These are phyloP conservation scores for Lasiurus cinereus DNA, from an alignment of 2,113 vertebrate genomes.

Conservation along the genomic window DNA sequence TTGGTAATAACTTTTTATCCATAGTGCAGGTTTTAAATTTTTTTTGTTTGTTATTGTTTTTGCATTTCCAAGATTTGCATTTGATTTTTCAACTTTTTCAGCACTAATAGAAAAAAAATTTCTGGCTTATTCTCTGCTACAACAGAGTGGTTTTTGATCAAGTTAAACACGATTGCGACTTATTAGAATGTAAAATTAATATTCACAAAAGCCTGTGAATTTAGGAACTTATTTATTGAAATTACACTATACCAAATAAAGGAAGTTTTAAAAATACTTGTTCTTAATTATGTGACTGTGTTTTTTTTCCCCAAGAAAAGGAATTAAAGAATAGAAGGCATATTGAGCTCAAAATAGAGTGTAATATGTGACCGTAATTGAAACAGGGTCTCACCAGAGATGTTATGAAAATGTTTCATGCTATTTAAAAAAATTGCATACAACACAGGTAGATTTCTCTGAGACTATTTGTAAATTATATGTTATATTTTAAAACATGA, in stretches of 20 bases:
- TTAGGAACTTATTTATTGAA: slow-evolving; percentile 59
- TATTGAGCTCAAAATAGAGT: slow-evolving; percentile 49
- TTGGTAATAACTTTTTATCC: neutral
- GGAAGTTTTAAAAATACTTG: neutral
- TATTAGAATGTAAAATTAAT: slow-evolving; percentile 58
- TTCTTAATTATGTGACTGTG: slow-evolving; percentile 33
- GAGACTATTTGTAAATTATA: slow-evolving; percentile 7
- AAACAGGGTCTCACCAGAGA: slow-evolving; percentile 4
- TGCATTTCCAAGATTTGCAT: neutral
- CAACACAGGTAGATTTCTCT: neutral
- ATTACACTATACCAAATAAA: neutral
- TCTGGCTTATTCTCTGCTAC: slow-evolving; percentile 22
- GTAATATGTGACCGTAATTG: slow-evolving; percentile 7
- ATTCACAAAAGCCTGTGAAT: neutral
- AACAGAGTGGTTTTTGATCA: slow-evolving; percentile 34
- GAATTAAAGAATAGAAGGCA: slow-evolving; percentile 20
- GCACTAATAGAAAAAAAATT: neutral
- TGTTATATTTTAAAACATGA: slow-evolving; percentile 41
- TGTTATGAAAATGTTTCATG: neutral
- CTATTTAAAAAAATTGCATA: neutral
- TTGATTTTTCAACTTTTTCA: slow-evolving; percentile 61
- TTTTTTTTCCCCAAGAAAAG: slow-evolving; percentile 32
- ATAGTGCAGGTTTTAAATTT: neutral
- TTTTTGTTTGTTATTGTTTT: neutral
- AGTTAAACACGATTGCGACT: slow-evolving; percentile 48